Evolutionary conservation across 2,113 vertebrate genomes (phyloP), one percentile per base, ranked within the genome.

Genomic region (Pachycephala philippinensis): DNA sequence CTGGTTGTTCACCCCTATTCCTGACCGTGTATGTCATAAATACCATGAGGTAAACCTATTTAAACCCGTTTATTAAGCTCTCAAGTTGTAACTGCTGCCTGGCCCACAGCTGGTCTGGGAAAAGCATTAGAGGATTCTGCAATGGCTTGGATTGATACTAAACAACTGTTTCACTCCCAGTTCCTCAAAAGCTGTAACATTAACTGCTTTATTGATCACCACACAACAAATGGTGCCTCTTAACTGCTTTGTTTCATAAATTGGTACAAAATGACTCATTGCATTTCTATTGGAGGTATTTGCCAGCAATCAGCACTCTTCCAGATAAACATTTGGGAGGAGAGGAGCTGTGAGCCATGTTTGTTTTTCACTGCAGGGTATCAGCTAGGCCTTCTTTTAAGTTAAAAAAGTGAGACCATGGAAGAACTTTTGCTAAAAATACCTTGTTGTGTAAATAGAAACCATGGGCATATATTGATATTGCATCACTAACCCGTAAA

Each of bases 401-500:
- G 56, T 69, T 31, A 65, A 85, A 92, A 71, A 90, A 93, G 39
- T 81, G 68, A 90, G 60, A 95, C 52, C 35, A 39, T 1, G 2
- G 59, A 66, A 77, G 54, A 91, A 70, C 49, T 83, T 82, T 40
- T 78, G 39, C 87, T 96, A 84, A 88, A 94, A 96, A 94, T 92
- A 88, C 27, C 3, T n/a, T 52, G 75, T 74, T 95, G n/a, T 83
- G 94, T 91, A 93, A 96, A 96, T 28, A 90, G 84, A 94, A 96
- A 89, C 84, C 78, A 74, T 76, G 95, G 59, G 59, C 93, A 86
- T 90, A 45, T 77, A 88, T 40, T 85, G 71, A 88, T 88, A 88
- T n/a, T 83, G 60, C 90, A 90, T 84, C 95, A 94, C 64, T 66
- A 90, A 88, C 39, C 87, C 85, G 91, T 57, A 96, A 96, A 96